phyloP scores from a whole-genome alignment of 2,113 vertebrate genomes.

The Ascaphus truei region DNA sequence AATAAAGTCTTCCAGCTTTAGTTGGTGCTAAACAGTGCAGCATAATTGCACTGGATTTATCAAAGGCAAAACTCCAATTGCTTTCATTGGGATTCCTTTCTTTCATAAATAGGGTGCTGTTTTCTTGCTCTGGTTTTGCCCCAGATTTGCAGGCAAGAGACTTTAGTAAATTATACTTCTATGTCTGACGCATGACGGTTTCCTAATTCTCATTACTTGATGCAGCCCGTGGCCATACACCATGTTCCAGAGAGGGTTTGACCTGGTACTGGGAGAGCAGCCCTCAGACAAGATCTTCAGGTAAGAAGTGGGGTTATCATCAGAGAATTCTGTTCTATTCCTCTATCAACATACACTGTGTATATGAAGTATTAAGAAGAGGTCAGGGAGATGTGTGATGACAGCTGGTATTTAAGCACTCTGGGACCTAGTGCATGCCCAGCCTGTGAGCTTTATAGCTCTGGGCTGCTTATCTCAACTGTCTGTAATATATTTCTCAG shows the following conservation, averaged over 20 bases:
- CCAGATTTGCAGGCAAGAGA: too few species aligned
- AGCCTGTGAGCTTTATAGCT: not conserved
- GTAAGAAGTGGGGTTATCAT: constrained; percentile 54
- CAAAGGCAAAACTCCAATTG: too few species aligned
- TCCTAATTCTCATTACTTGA: constrained; percentile 40
- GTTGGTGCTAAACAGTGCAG: too few species aligned
- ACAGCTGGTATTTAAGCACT: not conserved
- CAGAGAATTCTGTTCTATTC: too few species aligned
- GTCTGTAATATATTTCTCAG: not conserved
- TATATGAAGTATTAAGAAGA: not conserved
- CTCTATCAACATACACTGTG: too few species aligned
- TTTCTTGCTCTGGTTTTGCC: too few species aligned
- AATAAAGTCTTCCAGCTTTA: too few species aligned
- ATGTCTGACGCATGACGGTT: too few species aligned
- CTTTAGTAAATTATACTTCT: too few species aligned
- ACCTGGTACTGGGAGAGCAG: constrained; percentile 96
- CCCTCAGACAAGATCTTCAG: constrained; percentile 98
- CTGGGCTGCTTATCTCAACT: not conserved
- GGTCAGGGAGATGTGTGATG: not conserved
- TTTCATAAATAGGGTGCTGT: too few species aligned
- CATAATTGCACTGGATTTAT: too few species aligned
- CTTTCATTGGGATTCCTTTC: too few species aligned
- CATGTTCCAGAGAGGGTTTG: constrained; percentile 96
- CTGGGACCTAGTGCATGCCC: not conserved
- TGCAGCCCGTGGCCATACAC: constrained; percentile 95